Percentiles rank a stretch among this genome's conserved stretches.
These are phyloP conservation scores for Heliocidaris erythrogramma DNA, from an alignment of 35 echinoderm and acorn worm species.

Conservation along the genomic window DNA sequence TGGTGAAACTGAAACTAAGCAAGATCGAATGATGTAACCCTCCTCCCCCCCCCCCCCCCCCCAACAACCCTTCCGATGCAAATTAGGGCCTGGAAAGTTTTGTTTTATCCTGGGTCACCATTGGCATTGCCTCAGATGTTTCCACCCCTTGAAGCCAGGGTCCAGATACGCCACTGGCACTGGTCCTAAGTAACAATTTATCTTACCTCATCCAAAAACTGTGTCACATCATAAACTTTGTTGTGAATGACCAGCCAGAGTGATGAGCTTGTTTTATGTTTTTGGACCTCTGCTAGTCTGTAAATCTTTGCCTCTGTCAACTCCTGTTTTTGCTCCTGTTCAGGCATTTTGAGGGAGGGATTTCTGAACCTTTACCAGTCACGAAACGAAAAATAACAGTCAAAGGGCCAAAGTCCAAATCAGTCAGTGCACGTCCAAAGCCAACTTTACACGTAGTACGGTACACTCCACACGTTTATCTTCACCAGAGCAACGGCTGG, in stretches of 20 bases:
- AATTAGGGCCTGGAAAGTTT: no score
- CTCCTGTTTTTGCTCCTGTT: conserved; percentile 30
- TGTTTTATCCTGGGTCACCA: no score
- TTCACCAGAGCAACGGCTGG: not conserved
- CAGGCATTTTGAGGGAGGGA: not conserved
- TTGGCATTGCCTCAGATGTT: no score
- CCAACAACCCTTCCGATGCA: no score
- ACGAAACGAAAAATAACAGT: not conserved
- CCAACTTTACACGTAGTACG: not conserved
- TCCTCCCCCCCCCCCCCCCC: no score
- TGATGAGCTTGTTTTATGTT: conserved; percentile 73
- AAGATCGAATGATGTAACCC: no score
- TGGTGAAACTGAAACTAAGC: no score
- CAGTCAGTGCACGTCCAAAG: not conserved
- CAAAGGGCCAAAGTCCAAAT: not conserved
- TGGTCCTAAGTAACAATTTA: no score
- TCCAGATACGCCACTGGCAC: no score
- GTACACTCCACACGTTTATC: not conserved
- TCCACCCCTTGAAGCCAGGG: no score
- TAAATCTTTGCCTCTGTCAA: conserved; percentile 65
- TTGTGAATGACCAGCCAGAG: conserved; percentile 92
- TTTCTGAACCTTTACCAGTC: not conserved
- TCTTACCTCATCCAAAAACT: conserved; percentile 92
- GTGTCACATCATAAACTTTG: conserved; percentile 91
- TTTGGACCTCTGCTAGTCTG: conserved; percentile 70